Percentiles rank a stretch among this genome's conserved stretches.
These are phyloP conservation scores for Onychostoma macrolepis DNA, from an alignment of 2,113 vertebrate genomes.

Conservation along the genomic window DNA sequence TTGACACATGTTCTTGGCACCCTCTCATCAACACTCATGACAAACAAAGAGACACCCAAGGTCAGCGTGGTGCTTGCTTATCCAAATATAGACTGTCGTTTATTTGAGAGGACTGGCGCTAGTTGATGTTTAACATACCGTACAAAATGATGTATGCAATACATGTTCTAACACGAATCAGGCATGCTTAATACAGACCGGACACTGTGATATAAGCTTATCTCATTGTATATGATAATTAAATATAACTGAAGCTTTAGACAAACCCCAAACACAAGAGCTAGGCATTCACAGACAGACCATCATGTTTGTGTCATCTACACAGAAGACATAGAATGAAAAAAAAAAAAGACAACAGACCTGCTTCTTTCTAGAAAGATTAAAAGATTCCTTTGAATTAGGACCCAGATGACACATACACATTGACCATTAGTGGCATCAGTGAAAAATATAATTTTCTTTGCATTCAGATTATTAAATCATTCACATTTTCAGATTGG, in stretches of 20 bases:
- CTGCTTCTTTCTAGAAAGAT: too few relatives aligned
- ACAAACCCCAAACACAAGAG: not conserved
- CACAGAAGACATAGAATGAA: too few relatives aligned
- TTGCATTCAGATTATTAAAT: not conserved
- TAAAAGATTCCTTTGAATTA: too few relatives aligned
- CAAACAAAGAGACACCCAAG: conserved; percentile 47
- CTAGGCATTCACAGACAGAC: not conserved
- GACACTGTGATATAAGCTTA: not conserved
- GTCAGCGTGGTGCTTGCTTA: conserved; percentile 28
- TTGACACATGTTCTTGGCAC: conserved; percentile 46
- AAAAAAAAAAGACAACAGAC: too few relatives aligned
- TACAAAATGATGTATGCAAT: conserved; percentile 33
- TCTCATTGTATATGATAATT: not conserved
- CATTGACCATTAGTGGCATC: too few relatives aligned
- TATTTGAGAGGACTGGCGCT: conserved; percentile 31
- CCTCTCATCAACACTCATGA: conserved; percentile 37
- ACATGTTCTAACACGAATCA: conserved; percentile 12
- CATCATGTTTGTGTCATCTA: not conserved
- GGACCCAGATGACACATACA: too few relatives aligned
- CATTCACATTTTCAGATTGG: not conserved
- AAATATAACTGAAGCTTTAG: not conserved
- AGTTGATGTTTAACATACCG: conserved; percentile 51
- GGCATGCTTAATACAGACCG: not conserved
- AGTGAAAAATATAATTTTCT: not conserved
- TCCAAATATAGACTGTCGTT: conserved; percentile 38